These are phyloP conservation scores for Leptinotarsa tumamoca DNA, from an alignment of 2,888 invertebrate species.

Conservation along the genomic window DNA sequence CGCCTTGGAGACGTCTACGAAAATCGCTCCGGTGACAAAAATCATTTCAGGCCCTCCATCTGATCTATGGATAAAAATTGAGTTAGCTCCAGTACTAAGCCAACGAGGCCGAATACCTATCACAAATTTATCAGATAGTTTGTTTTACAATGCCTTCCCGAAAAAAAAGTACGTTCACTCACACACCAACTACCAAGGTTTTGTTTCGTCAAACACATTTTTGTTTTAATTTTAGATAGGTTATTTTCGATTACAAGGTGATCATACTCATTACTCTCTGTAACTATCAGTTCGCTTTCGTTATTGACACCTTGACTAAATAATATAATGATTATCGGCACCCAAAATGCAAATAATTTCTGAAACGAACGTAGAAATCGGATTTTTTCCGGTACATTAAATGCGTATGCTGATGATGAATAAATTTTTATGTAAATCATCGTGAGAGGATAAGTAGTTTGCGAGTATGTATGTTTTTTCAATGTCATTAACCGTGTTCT, in stretches of 20 bases:
- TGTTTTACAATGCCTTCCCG: not conserved
- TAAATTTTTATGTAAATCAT: not conserved
- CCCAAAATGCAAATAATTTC: constrained; percentile 1
- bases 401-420: too few relatives aligned
- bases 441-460: not conserved
- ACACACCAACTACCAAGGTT: constrained; percentile 14
- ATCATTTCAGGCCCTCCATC: too few relatives aligned
- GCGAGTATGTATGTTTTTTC: not conserved
- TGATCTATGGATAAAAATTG: too few relatives aligned
- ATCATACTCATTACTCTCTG: not conserved
- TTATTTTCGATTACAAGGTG: constrained; percentile 14
- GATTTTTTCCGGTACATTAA: not conserved
- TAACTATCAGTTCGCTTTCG: not conserved
- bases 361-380: not conserved
- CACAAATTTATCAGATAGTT: not conserved
- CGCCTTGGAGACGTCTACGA: too few relatives aligned
- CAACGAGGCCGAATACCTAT: not conserved
- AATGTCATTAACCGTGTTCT: not conserved
- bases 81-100: too few relatives aligned
- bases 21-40: too few relatives aligned
- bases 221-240: constrained; percentile 12
- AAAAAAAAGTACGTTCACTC: constrained; percentile 9
- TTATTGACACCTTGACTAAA: not conserved
- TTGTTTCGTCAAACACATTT: constrained; percentile 1
- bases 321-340: not conserved